phyloP scores from a whole-genome alignment of 2,113 vertebrate genomes.

The Paracanthobrama guichenoti region DNA sequence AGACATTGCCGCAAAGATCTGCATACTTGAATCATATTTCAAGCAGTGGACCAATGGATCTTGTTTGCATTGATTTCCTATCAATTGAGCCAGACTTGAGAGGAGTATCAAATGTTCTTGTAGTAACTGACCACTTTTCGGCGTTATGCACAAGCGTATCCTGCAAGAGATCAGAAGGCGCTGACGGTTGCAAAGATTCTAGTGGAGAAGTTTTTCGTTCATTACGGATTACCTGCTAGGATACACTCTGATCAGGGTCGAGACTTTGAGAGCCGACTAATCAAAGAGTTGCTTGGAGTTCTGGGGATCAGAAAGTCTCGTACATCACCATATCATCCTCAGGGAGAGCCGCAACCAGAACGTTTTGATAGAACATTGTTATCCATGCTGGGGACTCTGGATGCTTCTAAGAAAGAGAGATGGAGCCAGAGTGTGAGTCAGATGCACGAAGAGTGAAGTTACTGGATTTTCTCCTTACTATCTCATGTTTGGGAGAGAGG shows the following conservation, averaged over 20 bases:
- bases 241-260: neutral
- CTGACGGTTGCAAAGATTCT: neutral
- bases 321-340: too few relatives aligned
- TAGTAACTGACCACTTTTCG: neutral
- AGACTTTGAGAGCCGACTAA: neutral
- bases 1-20: neutral
- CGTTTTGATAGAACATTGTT: too few relatives aligned
- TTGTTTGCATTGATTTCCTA: neutral
- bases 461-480: too few relatives aligned
- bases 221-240: neutral
- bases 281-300: neutral
- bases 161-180: neutral
- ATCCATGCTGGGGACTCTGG: too few relatives aligned
- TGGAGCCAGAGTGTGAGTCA: too few relatives aligned
- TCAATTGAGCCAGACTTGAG: neutral
- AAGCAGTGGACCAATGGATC: neutral
- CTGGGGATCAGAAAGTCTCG: too few relatives aligned
- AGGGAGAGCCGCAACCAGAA: too few relatives aligned
- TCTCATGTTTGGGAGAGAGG: too few relatives aligned
- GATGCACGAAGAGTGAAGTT: too few relatives aligned
- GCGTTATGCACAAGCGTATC: neutral
- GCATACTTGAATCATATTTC: neutral
- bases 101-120: neutral
- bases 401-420: too few relatives aligned
- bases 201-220: too few relatives aligned